Evolutionary conservation across 1,140 invertebrate genomes (phyloP), one percentile per base, ranked within the genome.

Genomic region (Drosophila truncata): DNA sequence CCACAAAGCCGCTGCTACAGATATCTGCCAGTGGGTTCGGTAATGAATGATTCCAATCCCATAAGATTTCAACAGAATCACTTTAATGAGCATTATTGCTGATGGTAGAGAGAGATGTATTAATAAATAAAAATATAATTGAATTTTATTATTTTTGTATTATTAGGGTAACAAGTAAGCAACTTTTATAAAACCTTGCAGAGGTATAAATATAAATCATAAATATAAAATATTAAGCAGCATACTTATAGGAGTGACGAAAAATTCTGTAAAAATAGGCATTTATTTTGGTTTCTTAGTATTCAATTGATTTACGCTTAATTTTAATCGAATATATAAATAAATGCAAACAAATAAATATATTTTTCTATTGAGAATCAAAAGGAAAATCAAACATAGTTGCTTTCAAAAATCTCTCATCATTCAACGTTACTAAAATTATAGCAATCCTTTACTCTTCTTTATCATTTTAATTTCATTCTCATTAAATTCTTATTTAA

Each of bases 11-110:
- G 25, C 20, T 60, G 65, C 23, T 25, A 54, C n/a, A 42, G n/a
- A 13, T 73, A 71, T 27, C 47, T 71, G 23, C 66, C 71, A 1
- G 49, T 37, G 8, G 10, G n/a, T 18, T 3, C 25, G 4, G 55
- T 61, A 41, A 54, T 55, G 4, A 54, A 54, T 1, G 8, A 6
- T 39, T 65, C 46, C 4, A 55, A 61, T 20, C 18, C 18, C 2
- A 10, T 18, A n/a, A n/a, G n/a, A n/a, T n/a, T n/a, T 29, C 27
- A 29, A 4, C 8, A 41, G 2, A 10, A 18, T 9, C 18, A 10
- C 0, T n/a, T n/a, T n/a, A 20, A 18, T 5, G 18, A 42, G 41
- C 18, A 42, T 42, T 11, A 18, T 2, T 42, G 41, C 18, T 42
- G 41, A 42, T 2, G 2, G 9, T 4, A 4, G 2, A 42, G 47